Percentiles rank a stretch among this genome's conserved stretches.
Evolutionary conservation across 2,888 invertebrate genomes (phyloP).

Genomic region (Frankliniella intonsa): DNA sequence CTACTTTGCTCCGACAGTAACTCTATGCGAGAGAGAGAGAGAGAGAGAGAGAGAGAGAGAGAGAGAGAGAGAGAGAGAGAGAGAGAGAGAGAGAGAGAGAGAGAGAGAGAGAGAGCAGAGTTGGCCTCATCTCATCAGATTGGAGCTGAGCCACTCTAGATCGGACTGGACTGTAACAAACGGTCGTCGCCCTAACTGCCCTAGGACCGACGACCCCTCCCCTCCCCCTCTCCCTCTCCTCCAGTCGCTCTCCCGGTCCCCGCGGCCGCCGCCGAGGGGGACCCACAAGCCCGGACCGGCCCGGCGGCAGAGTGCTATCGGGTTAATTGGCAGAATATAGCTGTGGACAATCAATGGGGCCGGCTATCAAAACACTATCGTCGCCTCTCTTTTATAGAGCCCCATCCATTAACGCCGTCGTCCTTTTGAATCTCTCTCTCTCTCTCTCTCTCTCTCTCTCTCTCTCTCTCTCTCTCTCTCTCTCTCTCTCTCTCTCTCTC

Average conservation of each 20-base stretch:
- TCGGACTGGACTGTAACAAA: background rate
- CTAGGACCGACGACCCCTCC: background rate
- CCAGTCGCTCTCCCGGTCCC: background rate
- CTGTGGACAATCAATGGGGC: constrained; percentile 7
- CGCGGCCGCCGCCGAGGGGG: background rate
- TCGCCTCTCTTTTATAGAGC: background rate
- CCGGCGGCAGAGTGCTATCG: constrained; percentile 2
- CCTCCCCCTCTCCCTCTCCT: constrained; percentile 3
- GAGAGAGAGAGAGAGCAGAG: too few species aligned
- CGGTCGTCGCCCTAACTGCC: background rate
- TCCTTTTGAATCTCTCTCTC: background rate
- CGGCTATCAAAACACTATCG: constrained; percentile 22
- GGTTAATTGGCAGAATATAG: constrained; percentile 23
- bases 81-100: too few species aligned
- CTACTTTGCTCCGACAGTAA: too few species aligned
- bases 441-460: background rate
- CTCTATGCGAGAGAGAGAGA: too few species aligned
- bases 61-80: too few species aligned
- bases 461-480: constrained; percentile 1
- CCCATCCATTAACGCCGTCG: constrained; percentile 14
- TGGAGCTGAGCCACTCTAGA: background rate
- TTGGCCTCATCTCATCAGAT: background rate
- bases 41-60: too few species aligned
- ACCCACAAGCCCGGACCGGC: background rate
- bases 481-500: constrained; percentile 1